These are phyloP conservation scores for Luffia ferchaultella DNA, from an alignment of 2,888 invertebrate genomes.

Conservation along the genomic window DNA sequence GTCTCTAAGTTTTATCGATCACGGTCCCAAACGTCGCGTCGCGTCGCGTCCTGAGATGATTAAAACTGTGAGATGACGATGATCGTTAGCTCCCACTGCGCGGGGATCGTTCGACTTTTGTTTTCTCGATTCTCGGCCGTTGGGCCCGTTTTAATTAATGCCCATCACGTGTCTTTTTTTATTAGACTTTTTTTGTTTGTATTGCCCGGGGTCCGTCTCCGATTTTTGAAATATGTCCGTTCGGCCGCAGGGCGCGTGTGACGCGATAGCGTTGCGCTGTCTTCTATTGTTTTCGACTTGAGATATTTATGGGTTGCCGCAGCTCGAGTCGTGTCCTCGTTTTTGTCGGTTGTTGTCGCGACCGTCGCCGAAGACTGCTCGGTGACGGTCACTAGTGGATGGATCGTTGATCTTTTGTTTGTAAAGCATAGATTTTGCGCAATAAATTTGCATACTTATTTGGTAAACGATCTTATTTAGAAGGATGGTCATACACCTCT, in stretches of 20 bases:
- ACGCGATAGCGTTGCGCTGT: slow-evolving; percentile 53
- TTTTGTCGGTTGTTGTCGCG: slow-evolving; percentile 7
- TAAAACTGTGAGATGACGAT: slow-evolving; percentile 65
- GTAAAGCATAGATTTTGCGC: too few relatives aligned
- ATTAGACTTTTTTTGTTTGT: slow-evolving; percentile 31
- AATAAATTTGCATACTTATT: too few relatives aligned
- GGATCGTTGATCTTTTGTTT: slow-evolving; percentile 31
- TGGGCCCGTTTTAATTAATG: slow-evolving; percentile 67
- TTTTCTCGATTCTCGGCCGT: slow-evolving; percentile 60
- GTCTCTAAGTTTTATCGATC: slow-evolving; percentile 3
- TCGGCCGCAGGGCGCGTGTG: slow-evolving; percentile 36
- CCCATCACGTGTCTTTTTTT: slow-evolving; percentile 62
- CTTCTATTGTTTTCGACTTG: slow-evolving; percentile 64
- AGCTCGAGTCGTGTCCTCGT: slow-evolving; percentile 33
- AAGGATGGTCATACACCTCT: too few relatives aligned
- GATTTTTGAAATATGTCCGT: slow-evolving; percentile 60
- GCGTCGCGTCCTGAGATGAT: slow-evolving; percentile 32
- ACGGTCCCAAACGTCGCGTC: neutral
- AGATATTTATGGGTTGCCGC: slow-evolving; percentile 59
- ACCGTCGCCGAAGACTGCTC: slow-evolving; percentile 30
- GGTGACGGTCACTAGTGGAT: slow-evolving; percentile 39
- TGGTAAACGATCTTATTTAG: too few relatives aligned
- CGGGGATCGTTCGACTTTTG: slow-evolving; percentile 59
- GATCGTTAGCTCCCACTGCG: slow-evolving; percentile 63
- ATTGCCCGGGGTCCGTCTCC: slow-evolving; percentile 19